phyloP scores from a whole-genome alignment of 2,113 vertebrate species.

The Proteles cristata region DNA sequence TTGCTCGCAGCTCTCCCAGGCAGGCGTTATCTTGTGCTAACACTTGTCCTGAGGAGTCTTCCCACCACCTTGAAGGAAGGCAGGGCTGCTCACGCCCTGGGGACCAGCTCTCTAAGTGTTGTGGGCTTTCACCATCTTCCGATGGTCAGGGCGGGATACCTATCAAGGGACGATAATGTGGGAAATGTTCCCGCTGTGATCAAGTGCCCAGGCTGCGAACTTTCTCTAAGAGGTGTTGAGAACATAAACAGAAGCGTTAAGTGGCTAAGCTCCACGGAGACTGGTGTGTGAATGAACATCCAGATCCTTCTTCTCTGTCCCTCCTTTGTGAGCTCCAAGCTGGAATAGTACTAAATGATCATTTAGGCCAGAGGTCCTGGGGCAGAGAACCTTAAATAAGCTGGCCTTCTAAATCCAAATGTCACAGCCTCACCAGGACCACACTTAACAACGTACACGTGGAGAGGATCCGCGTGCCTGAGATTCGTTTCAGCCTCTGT shows the following conservation, averaged over 20 bases:
- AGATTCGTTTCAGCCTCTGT: neutral
- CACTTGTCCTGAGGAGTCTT: conserved; percentile 9
- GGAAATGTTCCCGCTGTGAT: neutral
- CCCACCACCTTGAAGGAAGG: conserved; percentile 43
- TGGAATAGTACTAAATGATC: neutral
- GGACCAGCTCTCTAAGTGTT: neutral
- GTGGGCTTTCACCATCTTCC: conserved; percentile 26
- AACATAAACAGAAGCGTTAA: neutral
- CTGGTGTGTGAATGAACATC: accelerated
- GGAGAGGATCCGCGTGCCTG: neutral
- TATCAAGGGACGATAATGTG: accelerated
- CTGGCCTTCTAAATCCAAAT: neutral
- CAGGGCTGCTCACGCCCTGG: neutral
- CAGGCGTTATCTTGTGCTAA: conserved; percentile 77
- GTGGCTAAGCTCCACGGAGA: neutral
- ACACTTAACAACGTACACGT: accelerated
- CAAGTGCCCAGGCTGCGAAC: neutral
- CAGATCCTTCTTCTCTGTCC: neutral
- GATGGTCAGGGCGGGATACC: neutral
- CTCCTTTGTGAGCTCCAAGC: neutral
- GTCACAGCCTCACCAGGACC: accelerated
- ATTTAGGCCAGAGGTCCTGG: neutral
- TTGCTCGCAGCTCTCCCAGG: conserved; percentile 50
- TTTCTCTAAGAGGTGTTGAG: neutral
- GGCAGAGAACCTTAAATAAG: neutral